Conservation (phyloP, 2,888 invertebrate species). For the Epinotia ramella region DNA sequence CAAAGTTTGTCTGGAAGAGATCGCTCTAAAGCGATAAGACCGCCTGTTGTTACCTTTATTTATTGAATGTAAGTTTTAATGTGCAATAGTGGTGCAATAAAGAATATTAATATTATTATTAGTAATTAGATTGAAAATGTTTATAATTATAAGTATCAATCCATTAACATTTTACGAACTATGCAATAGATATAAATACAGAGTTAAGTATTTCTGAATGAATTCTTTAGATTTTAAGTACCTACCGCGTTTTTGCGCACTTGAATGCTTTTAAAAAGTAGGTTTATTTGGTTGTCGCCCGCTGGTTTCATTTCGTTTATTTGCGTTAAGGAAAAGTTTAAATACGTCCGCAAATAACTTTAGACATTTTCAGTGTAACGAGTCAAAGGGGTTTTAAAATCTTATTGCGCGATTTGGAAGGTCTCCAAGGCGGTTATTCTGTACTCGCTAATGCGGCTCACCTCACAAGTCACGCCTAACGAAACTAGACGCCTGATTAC, state of each 20-base stretch:
- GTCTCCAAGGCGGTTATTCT: constrained; percentile 53
- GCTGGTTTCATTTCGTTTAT: constrained; percentile 12
- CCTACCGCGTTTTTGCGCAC: not conserved
- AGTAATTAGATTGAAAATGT: not conserved
- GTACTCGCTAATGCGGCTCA: no score
- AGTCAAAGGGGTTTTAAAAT: constrained; percentile 51
- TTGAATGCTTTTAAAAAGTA: constrained; percentile 8
- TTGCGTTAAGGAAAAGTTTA: constrained; percentile 17
- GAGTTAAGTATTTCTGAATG: not conserved
- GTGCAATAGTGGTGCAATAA: no score
- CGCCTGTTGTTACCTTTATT: no score
- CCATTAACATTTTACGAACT: not conserved
- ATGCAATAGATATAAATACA: not conserved
- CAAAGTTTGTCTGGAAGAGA: no score
- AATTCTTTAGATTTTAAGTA: not conserved
- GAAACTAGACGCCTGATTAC: no score
- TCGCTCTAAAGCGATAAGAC: no score
- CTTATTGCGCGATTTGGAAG: constrained; percentile 55
- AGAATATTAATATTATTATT: no score
- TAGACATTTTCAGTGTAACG: constrained; percentile 42
- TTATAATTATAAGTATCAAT: not conserved
- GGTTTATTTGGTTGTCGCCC: constrained; percentile 32
- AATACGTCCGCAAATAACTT: constrained; percentile 27
- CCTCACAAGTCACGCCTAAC: no score
- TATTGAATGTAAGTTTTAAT: no score